phyloP scores from a whole-genome alignment of 1,140 invertebrate species.

The Drosophila aff. region DNA sequence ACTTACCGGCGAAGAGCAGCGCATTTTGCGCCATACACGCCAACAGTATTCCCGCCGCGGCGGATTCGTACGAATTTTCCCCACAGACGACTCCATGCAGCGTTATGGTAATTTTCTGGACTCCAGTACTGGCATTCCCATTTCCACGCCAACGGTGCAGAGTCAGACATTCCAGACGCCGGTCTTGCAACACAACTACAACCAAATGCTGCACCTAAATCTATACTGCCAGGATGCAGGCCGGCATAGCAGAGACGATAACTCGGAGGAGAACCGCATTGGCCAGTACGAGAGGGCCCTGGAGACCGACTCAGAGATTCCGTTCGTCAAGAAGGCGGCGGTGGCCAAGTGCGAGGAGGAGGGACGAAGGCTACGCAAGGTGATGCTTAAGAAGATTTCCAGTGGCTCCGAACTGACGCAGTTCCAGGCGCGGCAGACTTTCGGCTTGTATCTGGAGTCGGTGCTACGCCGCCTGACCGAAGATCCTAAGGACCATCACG shows the following conservation, averaged over 20 bases:
- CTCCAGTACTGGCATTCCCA: conserved; percentile 89
- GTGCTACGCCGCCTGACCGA: conserved; percentile 90
- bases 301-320: conserved; percentile 62
- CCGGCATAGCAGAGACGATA: conserved; percentile 50
- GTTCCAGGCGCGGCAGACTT: conserved; percentile 91
- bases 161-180: conserved; percentile 87
- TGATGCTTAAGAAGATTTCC: conserved; percentile 76
- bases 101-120: conserved; percentile 88
- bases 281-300: conserved; percentile 79
- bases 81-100: conserved; percentile 94
- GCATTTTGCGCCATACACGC: conserved; percentile 91
- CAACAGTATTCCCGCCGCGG: conserved; percentile 94
- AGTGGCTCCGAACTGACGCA: conserved; percentile 82
- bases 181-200: conserved; percentile 90
- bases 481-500: conserved; percentile 87
- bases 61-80: conserved; percentile 97
- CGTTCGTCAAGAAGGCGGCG: conserved; percentile 63
- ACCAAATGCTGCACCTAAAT: conserved; percentile 89
- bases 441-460: conserved; percentile 92
- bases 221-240: conserved; percentile 73
- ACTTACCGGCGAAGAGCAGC: conserved; percentile 92
- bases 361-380: conserved; percentile 67
- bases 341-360: conserved; percentile 77
- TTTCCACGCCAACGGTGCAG: conserved; percentile 88
- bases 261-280: conserved; percentile 75